Conservation (phyloP, 2,797 vertebrate genomes). For the Pseudomugil tenellus region DNA sequence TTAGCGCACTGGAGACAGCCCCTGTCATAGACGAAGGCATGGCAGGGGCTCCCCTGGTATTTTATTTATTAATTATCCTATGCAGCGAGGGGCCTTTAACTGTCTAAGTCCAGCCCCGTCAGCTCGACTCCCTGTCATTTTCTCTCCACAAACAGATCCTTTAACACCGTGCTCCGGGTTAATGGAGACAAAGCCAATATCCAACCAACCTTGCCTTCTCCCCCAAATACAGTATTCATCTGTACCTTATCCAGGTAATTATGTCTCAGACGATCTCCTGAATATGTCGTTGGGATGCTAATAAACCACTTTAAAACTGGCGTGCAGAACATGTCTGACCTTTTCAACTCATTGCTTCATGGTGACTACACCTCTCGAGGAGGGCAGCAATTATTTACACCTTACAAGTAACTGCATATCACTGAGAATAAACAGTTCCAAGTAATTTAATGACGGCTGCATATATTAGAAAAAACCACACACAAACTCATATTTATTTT, state of each 20-base stretch:
- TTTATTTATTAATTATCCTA: conserved; percentile 99
- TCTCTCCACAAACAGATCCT: conserved; percentile 90
- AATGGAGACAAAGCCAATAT: conserved; percentile 86
- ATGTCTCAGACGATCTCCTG: conserved; percentile 74
- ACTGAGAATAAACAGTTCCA: conserved; percentile 50
- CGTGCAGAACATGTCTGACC: conserved; percentile 76
- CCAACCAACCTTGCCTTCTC: conserved; percentile 74
- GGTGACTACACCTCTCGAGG: conserved; percentile 57
- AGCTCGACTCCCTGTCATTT: conserved; percentile 91
- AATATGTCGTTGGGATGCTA: conserved; percentile 81
- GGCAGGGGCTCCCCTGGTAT: conserved; percentile 93
- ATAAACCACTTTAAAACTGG: conserved; percentile 74
- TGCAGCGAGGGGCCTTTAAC: conserved; percentile 94
- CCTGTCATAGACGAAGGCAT: conserved; percentile 97
- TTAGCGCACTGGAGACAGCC: conserved; percentile 99
- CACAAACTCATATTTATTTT: conserved; percentile 39
- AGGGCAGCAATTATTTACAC: conserved; percentile 77
- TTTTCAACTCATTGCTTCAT: conserved; percentile 77
- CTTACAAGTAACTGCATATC: conserved; percentile 48
- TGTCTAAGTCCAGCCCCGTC: conserved; percentile 90
- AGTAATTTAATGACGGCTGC: conserved; percentile 51
- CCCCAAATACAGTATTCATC: conserved; percentile 80
- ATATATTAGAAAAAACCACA: conserved; percentile 42
- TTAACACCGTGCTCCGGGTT: conserved; percentile 86
- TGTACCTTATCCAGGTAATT: conserved; percentile 83